Percentiles rank a stretch among this genome's conserved stretches.
Evolutionary conservation across 2,888 invertebrate genomes (phyloP).

Genomic region (Folsomia manolachei): DNA sequence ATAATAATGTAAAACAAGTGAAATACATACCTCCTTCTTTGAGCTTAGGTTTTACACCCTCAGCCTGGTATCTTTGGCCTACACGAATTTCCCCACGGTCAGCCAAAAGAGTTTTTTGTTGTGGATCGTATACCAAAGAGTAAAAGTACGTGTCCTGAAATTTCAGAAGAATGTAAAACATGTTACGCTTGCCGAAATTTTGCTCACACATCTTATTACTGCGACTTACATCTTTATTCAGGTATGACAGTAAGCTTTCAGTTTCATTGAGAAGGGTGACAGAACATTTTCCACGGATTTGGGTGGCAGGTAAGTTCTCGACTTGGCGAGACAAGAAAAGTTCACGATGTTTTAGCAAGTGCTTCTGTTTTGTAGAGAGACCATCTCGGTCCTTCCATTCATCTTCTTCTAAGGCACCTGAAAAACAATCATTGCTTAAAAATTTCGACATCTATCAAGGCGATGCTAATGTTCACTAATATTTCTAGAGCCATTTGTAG

Average conservation of each 20-base stretch:
- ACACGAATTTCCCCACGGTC: constrained; percentile 94
- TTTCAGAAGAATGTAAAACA: not conserved
- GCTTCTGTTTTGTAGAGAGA: constrained; percentile 79
- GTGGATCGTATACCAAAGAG: constrained; percentile 98
- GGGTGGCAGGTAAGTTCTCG: constrained; percentile 96
- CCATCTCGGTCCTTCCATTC: constrained; percentile 53
- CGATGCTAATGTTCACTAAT: no score
- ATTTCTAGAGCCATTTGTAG: no score
- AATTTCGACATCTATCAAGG: no score
- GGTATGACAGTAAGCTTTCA: constrained; percentile 92
- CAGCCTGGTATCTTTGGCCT: constrained; percentile 95
- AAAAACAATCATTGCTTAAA: constrained; percentile 24
- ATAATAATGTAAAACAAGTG: no score
- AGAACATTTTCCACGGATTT: constrained; percentile 98
- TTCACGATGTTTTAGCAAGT: constrained; percentile 96
- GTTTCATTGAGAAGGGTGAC: constrained; percentile 99
- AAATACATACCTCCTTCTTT: constrained; percentile 67
- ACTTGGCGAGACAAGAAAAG: constrained; percentile 95
- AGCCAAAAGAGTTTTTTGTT: constrained; percentile 96
- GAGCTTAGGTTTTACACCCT: constrained; percentile 71
- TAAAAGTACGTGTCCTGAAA: constrained; percentile 96
- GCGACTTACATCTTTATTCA: constrained; percentile 84
- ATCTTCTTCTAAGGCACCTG: constrained; percentile 70
- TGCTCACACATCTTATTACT: not conserved
- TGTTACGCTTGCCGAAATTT: not conserved